Conservation (phyloP, 2,113 vertebrate species). For the Mesocricetus auratus region DNA sequence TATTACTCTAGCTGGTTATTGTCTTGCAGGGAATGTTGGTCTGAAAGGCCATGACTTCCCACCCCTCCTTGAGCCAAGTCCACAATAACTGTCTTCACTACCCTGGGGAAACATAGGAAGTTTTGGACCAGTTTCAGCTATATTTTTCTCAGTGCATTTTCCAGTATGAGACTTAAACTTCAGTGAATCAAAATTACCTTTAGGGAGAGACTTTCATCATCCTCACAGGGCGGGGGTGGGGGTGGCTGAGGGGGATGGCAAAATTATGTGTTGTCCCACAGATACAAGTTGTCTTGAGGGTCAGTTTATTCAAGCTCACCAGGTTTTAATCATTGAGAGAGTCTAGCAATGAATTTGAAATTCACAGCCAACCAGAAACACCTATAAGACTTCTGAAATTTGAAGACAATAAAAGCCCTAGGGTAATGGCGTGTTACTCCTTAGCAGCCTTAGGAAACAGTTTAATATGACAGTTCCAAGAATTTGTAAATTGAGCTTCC, state of each 20-base stretch:
- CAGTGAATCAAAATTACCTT: not conserved
- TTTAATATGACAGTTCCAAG: conserved; percentile 62
- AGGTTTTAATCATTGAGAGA: conserved; percentile 20
- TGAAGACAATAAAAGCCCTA: conserved; percentile 17
- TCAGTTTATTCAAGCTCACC: not conserved
- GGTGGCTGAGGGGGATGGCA: rapidly evolving
- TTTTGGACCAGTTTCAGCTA: not conserved
- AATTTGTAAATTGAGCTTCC: conserved; percentile 56
- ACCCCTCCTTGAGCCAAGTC: not conserved
- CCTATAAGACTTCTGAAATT: conserved; percentile 27
- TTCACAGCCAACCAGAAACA: conserved; percentile 51
- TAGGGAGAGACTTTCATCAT: not conserved
- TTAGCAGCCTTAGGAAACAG: conserved; percentile 59
- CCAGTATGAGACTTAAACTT: not conserved
- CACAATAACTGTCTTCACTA: not conserved
- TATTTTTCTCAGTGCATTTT: conserved; percentile 18
- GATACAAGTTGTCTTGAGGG: not conserved
- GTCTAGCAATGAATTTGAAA: conserved; percentile 28
- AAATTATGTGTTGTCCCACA: not conserved
- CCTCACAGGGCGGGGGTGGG: not conserved
- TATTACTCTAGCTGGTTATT: not conserved
- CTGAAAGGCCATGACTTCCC: not conserved
- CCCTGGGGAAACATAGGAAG: not conserved
- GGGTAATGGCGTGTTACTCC: conserved; percentile 12
- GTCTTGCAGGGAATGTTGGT: not conserved